These are phyloP conservation scores for Masnerella sp. DNA, from an alignment of 2,888 invertebrate genomes.

Conservation along the genomic window DNA sequence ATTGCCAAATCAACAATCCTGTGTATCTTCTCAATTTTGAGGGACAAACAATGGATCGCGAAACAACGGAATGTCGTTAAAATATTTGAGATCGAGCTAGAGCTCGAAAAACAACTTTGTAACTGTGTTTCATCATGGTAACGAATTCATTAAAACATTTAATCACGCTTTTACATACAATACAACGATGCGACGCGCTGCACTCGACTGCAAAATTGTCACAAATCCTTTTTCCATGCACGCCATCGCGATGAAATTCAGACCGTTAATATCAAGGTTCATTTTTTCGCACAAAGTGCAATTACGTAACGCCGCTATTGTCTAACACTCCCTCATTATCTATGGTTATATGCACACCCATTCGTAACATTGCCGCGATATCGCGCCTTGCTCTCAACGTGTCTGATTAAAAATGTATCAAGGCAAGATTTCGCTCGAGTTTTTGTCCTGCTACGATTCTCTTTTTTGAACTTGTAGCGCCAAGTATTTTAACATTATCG, in stretches of 20 bases:
- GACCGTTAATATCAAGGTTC: constrained; percentile 51
- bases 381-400: too few species aligned
- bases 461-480: constrained; percentile 16
- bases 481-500: constrained; percentile 6
- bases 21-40: not conserved
- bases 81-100: constrained; percentile 9
- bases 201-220: constrained; percentile 35
- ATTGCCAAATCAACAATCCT: too few species aligned
- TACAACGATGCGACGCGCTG: constrained; percentile 18
- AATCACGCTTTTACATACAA: constrained; percentile 46
- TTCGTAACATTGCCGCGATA: constrained; percentile 14
- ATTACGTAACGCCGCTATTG: constrained; percentile 55
- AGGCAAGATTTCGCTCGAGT: constrained; percentile 23
- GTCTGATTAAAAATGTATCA: constrained; percentile 52
- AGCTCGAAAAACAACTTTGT: constrained; percentile 27
- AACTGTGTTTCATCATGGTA: constrained; percentile 3
- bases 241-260: constrained; percentile 46
- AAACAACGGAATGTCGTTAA: constrained; percentile 9
- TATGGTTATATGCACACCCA: constrained; percentile 23
- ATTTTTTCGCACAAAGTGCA: constrained; percentile 54
- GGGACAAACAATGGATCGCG: not conserved
- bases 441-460: constrained; percentile 20
- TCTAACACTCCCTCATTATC: constrained; percentile 49
- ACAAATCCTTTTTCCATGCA: constrained; percentile 36
- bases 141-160: constrained; percentile 54